These are phyloP conservation scores for Chaetodon trifasciatus DNA, from an alignment of 2,797 vertebrate genomes.

Conservation along the genomic window DNA sequence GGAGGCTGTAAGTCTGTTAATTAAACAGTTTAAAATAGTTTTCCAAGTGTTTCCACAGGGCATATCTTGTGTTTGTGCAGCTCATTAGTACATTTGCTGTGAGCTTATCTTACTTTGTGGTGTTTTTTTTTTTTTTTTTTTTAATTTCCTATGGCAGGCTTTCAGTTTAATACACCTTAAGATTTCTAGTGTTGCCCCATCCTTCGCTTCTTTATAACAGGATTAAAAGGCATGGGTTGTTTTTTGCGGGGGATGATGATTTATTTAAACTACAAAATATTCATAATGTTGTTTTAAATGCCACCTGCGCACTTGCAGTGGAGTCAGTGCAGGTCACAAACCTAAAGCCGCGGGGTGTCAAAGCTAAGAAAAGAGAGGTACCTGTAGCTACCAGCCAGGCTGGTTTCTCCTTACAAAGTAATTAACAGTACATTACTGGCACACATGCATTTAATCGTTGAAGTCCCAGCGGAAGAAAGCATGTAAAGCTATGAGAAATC, in stretches of 20 bases:
- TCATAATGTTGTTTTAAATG: slow-evolving; percentile 47
- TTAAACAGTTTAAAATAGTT: slow-evolving; percentile 46
- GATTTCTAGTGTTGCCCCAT: slow-evolving; percentile 5
- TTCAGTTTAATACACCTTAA: slow-evolving; percentile 8
- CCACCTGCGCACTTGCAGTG: slow-evolving; percentile 66
- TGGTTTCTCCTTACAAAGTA: slow-evolving; percentile 77
- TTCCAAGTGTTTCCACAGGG: background rate
- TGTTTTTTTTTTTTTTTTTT: slow-evolving; percentile 1
- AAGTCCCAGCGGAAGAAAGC: slow-evolving; percentile 67
- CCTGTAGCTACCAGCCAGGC: slow-evolving; percentile 44
- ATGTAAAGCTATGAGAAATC: slow-evolving; percentile 64
- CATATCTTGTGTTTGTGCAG: slow-evolving; percentile 1
- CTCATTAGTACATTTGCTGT: slow-evolving; percentile 23
- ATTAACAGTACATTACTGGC: slow-evolving; percentile 80
- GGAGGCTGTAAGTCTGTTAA: slow-evolving; percentile 13
- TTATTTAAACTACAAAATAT: slow-evolving; percentile 27
- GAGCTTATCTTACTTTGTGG: slow-evolving; percentile 38
- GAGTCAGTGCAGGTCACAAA: slow-evolving; percentile 66
- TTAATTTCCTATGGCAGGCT: background rate
- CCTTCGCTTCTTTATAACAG: background rate
- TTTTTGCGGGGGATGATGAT: background rate
- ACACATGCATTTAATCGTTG: slow-evolving; percentile 74
- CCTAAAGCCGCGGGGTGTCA: slow-evolving; percentile 61
- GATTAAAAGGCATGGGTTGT: slow-evolving; percentile 4
- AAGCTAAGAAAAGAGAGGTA: slow-evolving; percentile 52